Conservation (phyloP, 2,888 invertebrate species). For the Muscina levida region DNA sequence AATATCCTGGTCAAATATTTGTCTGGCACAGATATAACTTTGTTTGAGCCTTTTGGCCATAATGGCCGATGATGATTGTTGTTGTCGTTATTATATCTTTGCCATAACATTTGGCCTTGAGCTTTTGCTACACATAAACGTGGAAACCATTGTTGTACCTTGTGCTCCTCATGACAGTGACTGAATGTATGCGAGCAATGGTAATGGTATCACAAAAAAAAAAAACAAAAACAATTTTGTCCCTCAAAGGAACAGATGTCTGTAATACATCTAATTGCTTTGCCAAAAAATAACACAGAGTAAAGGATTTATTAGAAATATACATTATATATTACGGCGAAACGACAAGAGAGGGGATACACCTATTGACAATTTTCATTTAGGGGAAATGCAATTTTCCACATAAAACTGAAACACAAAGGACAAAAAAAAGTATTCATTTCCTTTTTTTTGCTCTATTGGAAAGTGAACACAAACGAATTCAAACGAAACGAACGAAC, state of each 20-base stretch:
- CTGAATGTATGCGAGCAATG: not conserved
- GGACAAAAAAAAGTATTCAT: conserved; percentile 8
- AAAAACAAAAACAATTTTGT: not conserved
- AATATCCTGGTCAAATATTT: conserved; percentile 65
- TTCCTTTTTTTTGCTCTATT: conserved; percentile 10
- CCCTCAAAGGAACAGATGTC: conserved; percentile 15
- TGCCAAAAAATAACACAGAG: not conserved
- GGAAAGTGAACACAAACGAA: no score
- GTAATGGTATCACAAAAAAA: not conserved
- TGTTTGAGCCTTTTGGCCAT: conserved; percentile 15
- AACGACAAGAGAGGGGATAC: not conserved
- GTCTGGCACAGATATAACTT: conserved; percentile 57
- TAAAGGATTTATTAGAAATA: conserved; percentile 32
- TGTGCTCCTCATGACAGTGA: not conserved
- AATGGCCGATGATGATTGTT: conserved; percentile 42
- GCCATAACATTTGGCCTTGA: conserved; percentile 58
- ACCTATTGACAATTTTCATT: conserved; percentile 17
- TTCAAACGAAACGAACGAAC: no score
- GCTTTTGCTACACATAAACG: conserved; percentile 45
- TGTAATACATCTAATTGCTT: conserved; percentile 12
- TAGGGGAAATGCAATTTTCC: conserved; percentile 21
- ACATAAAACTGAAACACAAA: not conserved
- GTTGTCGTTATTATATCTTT: not conserved
- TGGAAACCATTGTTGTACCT: not conserved
- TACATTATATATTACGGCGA: conserved; percentile 5